Base-by-base conservation (phyloP, 2,113 vertebrate genomes). In the Parus major region DNA sequence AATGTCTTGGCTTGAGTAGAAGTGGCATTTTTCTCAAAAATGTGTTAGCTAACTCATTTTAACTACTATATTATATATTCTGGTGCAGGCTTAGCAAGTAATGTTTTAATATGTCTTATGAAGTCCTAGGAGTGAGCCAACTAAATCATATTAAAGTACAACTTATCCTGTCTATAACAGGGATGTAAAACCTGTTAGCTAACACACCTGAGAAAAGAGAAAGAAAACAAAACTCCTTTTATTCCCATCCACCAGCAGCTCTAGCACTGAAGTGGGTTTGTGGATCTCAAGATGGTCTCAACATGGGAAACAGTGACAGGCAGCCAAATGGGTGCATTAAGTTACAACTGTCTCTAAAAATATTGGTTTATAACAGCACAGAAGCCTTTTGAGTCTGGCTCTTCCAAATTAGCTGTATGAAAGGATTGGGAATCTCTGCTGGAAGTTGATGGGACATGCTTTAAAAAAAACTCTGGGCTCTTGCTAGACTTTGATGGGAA, bases 1-100 rank as follows among this genome's bases (percentile, higher is more conserved):
- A 83, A 90, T 81, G 82, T 81, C 94, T 94, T 95, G 92, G 85
- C 90, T 93, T 86, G 20, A 85, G 66, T 53, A 66, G 68, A 96
- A 86, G 90, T 64, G 79, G 65, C 61, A 87, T 92, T 95, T 96
- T 95, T 95, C 91, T 92, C 36, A 77, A 82, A 95, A 93, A 95
- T 65, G 81, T 92, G 94, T 89, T 88, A 95, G 82, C 72, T 91
- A 93, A 92, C 85, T 90, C 72, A 57, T 94, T 96, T 93, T 78
- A 86, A 92, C 52, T 78, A 47, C 72, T 78, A 17, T 65, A 75
- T 92, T 88, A 81, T 71, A 68, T 92, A 92, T 92, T 95, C 76
- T 0, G 2, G 52, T 66, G 27, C 69, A 90, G 79, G 61, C 90
- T 94, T 87, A 90, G 80, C 56, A 71, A 90, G 86, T 81, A 84